Percentiles rank a stretch among this genome's conserved stretches.
phyloP scores from a whole-genome alignment of 1,140 invertebrate genomes.

The Brachionus koreanus region DNA sequence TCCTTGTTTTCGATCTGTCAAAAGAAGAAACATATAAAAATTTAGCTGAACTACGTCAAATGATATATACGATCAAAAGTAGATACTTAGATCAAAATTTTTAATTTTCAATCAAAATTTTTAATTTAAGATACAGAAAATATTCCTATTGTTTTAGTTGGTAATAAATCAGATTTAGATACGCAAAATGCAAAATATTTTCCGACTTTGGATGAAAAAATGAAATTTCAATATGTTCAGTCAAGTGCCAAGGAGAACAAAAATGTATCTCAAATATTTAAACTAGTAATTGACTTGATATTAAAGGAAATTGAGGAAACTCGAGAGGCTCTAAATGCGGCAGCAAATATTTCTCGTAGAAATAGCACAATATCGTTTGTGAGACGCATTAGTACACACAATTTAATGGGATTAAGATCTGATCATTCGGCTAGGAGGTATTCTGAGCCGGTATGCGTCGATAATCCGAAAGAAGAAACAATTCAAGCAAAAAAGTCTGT shows the following conservation, averaged over 20 bases:
- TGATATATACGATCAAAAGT: slow-evolving; percentile 13
- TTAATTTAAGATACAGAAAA: slow-evolving; percentile 10
- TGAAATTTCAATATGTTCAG: slow-evolving; percentile 2
- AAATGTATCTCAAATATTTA: slow-evolving; percentile 35
- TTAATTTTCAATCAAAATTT: background rate
- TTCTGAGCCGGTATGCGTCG: background rate
- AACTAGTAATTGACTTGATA: slow-evolving; percentile 5
- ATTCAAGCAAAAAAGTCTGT: background rate
- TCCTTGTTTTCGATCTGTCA: slow-evolving; percentile 54
- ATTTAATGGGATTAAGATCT: background rate
- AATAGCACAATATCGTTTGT: slow-evolving; percentile 36
- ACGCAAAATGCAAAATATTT: slow-evolving; percentile 8
- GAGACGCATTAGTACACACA: slow-evolving; percentile 1
- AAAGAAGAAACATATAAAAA: slow-evolving; percentile 52
- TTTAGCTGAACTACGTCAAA: background rate
- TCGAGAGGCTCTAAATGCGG: background rate
- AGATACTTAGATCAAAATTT: background rate
- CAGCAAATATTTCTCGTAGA: background rate
- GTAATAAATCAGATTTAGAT: slow-evolving; percentile 34
- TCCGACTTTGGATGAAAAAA: background rate
- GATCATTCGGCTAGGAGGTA: slow-evolving; percentile 6
- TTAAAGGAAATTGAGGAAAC: slow-evolving; percentile 27
- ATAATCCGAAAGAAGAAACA: background rate
- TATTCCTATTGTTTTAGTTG: slow-evolving; percentile 31
- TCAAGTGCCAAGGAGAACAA: slow-evolving; percentile 37